Conservation (phyloP, 2,888 invertebrate species). For the Drosophila falleni region DNA sequence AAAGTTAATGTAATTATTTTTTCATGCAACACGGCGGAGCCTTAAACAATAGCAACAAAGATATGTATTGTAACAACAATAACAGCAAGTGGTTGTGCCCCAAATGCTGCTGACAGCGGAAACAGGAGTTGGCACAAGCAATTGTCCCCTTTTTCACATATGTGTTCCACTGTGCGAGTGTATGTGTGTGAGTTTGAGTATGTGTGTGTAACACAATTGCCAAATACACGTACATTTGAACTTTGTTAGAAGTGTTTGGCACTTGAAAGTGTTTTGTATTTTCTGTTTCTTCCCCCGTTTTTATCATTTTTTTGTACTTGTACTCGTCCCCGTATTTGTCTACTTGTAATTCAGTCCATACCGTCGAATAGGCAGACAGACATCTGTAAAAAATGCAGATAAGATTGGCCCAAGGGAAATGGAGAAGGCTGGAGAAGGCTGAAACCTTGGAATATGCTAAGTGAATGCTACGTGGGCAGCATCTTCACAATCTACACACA, state of each 20-base stretch:
- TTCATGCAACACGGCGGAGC: slow-evolving; percentile 53
- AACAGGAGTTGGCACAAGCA: slow-evolving; percentile 29
- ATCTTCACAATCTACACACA: slow-evolving; percentile 5
- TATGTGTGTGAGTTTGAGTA: slow-evolving; percentile 6
- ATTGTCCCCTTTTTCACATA: slow-evolving; percentile 17
- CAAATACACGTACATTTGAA: slow-evolving; percentile 32
- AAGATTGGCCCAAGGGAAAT: slow-evolving; percentile 26
- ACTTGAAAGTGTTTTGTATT: slow-evolving; percentile 54
- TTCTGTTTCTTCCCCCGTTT: slow-evolving; percentile 9
- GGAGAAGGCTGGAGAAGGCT: slow-evolving; percentile 8
- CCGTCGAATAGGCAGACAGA: slow-evolving; percentile 24
- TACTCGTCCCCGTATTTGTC: slow-evolving; percentile 25
- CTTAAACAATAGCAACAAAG: slow-evolving; percentile 32
- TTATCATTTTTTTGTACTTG: slow-evolving; percentile 1
- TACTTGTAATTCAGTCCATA: slow-evolving; percentile 36
- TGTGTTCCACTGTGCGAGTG: background rate
- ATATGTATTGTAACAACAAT: slow-evolving; percentile 5
- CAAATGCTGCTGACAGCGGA: slow-evolving; percentile 40
- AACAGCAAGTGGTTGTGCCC: slow-evolving; percentile 38
- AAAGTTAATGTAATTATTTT: slow-evolving; percentile 60
- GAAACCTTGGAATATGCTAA: slow-evolving; percentile 33
- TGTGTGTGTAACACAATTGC: slow-evolving; percentile 47
- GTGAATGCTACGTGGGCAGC: slow-evolving; percentile 41
- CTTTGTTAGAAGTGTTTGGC: slow-evolving; percentile 59
- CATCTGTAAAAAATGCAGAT: slow-evolving; percentile 48